Percentiles rank a stretch among this genome's conserved stretches.
These are phyloP conservation scores for Selenia dentaria DNA, from an alignment of 2,888 invertebrate species.

Conservation along the genomic window DNA sequence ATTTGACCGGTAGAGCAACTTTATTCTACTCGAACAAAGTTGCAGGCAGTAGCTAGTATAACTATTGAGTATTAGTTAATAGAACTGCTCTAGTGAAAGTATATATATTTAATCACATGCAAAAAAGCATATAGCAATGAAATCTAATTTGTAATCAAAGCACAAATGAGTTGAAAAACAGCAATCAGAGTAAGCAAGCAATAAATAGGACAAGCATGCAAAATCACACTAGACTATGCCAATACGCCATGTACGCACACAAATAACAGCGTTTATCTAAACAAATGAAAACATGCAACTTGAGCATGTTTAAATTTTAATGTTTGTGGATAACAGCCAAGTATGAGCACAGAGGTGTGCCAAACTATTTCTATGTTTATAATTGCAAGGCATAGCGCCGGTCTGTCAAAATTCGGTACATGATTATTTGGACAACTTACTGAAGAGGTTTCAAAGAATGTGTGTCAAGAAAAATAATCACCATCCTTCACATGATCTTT, in stretches of 20 bases:
- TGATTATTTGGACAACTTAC: conserved; percentile 38
- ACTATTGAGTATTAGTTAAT: too few relatives aligned
- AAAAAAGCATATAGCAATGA: too few relatives aligned
- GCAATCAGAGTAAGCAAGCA: not conserved
- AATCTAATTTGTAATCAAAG: not conserved
- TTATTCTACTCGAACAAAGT: too few relatives aligned
- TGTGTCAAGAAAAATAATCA: conserved; percentile 47
- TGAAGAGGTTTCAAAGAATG: conserved; percentile 50
- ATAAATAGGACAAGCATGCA: not conserved
- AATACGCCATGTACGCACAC: conserved; percentile 8
- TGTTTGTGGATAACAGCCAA: conserved; percentile 47
- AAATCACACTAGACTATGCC: conserved; percentile 12
- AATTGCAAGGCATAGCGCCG: conserved; percentile 30
- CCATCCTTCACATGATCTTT: conserved; percentile 29
- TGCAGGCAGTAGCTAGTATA: too few relatives aligned
- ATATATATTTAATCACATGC: too few relatives aligned
- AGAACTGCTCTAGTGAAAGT: too few relatives aligned
- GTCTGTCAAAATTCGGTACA: conserved; percentile 28
- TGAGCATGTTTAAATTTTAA: conserved; percentile 37
- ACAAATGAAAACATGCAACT: conserved; percentile 33
- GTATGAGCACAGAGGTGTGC: conserved; percentile 32
- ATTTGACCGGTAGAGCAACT: too few relatives aligned
- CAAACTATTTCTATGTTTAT: conserved; percentile 22
- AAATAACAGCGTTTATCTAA: conserved; percentile 32
- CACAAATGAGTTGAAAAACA: not conserved